Percentiles rank a stretch among this genome's conserved stretches.
phyloP scores from a whole-genome alignment of 2,888 invertebrate genomes.

The Rosalia funebris region DNA sequence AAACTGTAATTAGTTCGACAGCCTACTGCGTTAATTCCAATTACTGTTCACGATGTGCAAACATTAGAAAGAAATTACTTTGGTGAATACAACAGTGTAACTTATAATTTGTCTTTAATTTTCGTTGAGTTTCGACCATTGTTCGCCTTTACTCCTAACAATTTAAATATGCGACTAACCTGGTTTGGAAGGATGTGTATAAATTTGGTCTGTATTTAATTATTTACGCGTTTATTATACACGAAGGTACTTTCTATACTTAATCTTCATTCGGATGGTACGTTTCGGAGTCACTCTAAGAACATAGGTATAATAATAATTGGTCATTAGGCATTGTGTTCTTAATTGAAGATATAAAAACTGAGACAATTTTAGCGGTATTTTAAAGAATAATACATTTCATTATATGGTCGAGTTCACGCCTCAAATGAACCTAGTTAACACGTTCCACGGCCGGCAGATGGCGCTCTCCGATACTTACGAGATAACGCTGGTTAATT shows the following conservation, averaged over 20 bases:
- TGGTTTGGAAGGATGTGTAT: slow-evolving; percentile 6
- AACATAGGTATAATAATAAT: slow-evolving; percentile 47
- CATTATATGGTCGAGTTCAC: slow-evolving; percentile 57
- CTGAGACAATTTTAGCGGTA: slow-evolving; percentile 58
- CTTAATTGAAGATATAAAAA: slow-evolving; percentile 55
- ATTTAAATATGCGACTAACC: slow-evolving; percentile 14
- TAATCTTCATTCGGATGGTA: slow-evolving; percentile 24
- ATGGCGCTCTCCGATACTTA: slow-evolving; percentile 47
- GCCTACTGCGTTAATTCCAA: too few relatives aligned
- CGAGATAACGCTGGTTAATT: not conserved
- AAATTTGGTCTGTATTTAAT: slow-evolving; percentile 10
- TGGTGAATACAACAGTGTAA: too few relatives aligned
- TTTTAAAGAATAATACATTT: slow-evolving; percentile 58
- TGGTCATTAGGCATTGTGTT: slow-evolving; percentile 55
- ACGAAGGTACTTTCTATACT: slow-evolving; percentile 15
- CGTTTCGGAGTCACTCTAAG: slow-evolving; percentile 41
- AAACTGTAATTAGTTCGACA: not conserved
- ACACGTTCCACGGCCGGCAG: slow-evolving; percentile 50
- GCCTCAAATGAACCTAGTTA: slow-evolving; percentile 50
- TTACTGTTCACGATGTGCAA: too few relatives aligned
- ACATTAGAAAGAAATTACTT: too few relatives aligned
- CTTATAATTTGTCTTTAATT: too few relatives aligned
- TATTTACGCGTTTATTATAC: not conserved
- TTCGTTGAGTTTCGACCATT: not conserved
- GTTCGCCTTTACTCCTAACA: not conserved